A percentile compares a stretch with the other conserved stretches of the same genome.
Evolutionary conservation across 2,888 invertebrate species (phyloP).

Genomic region (Sipha maydis): DNA sequence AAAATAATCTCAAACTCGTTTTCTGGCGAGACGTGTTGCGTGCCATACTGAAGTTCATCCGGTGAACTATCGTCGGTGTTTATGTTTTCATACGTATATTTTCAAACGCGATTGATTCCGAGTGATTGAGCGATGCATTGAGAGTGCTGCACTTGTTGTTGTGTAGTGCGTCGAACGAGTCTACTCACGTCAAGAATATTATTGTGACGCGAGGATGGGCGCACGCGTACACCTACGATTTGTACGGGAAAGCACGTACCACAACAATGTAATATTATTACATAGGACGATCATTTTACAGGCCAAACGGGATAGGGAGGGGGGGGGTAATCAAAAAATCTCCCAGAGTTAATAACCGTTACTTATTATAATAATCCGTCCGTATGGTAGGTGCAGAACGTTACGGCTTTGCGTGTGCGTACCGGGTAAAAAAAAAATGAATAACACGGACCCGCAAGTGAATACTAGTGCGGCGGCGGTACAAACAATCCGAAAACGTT

Average conservation of each 20-base stretch:
- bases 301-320: neutral
- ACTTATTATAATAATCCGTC: neutral
- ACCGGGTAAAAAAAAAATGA: neutral
- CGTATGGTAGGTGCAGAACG: neutral
- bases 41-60: neutral
- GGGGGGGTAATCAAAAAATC: neutral
- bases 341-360: neutral
- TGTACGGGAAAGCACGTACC: neutral
- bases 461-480: too few species aligned
- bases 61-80: neutral
- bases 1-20: neutral
- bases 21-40: neutral
- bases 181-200: neutral
- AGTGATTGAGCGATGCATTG: neutral
- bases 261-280: neutral
- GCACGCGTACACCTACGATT: neutral
- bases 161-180: neutral
- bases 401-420: neutral
- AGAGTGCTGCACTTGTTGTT: too few species aligned
- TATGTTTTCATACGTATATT: neutral
- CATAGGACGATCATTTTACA: neutral
- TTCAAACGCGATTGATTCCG: neutral
- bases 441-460: neutral
- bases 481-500: neutral
- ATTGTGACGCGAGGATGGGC: neutral